These are phyloP conservation scores for Sceloporus tristichus DNA, from an alignment of 2,113 vertebrate species.

Conservation along the genomic window DNA sequence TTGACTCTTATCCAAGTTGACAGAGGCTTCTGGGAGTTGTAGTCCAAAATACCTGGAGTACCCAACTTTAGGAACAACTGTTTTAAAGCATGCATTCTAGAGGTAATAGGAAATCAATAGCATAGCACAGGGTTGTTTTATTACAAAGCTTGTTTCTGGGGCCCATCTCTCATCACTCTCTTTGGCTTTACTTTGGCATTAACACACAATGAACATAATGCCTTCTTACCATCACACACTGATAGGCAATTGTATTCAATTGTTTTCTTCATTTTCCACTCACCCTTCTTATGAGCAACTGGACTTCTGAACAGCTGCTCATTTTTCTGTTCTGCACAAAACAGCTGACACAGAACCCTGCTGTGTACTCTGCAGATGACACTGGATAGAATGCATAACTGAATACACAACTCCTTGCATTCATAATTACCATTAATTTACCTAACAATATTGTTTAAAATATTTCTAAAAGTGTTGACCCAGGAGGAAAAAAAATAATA, in stretches of 20 bases:
- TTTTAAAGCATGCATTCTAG: background rate
- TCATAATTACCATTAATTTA: constrained; percentile 38
- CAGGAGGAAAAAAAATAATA: background rate
- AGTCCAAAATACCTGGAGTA: too few relatives aligned
- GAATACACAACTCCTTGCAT: constrained; percentile 33
- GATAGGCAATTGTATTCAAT: background rate
- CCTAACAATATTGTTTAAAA: constrained; percentile 46
- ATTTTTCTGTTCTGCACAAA: constrained; percentile 16
- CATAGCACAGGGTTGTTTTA: background rate
- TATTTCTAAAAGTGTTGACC: background rate
- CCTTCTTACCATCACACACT: background rate
- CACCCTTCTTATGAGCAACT: background rate
- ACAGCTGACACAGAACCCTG: constrained; percentile 21
- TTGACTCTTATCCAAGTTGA: too few relatives aligned
- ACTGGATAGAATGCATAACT: constrained; percentile 35
- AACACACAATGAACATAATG: background rate
- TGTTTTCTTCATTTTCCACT: constrained; percentile 28
- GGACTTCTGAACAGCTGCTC: constrained; percentile 55
- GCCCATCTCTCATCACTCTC: background rate
- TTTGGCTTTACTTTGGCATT: background rate
- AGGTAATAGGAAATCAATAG: background rate
- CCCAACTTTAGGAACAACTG: too few relatives aligned
- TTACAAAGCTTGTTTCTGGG: background rate
- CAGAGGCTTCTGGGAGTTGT: too few relatives aligned
- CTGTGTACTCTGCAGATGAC: accelerated